These are phyloP conservation scores for Drosophila kepulauana DNA, from an alignment of 1,140 invertebrate species.

Conservation along the genomic window DNA sequence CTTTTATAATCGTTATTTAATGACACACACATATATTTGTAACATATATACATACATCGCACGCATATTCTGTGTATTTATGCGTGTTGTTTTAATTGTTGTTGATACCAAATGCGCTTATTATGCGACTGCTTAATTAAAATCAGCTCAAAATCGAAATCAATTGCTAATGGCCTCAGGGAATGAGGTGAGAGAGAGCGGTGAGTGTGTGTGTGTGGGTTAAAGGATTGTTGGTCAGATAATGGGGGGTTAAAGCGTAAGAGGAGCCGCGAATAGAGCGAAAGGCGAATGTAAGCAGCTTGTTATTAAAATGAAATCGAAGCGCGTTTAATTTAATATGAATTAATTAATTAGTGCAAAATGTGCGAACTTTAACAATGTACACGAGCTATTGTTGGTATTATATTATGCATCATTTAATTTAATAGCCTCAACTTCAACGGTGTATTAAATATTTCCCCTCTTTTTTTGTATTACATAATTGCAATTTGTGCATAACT, in stretches of 20 bases:
- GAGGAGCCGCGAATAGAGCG: neutral
- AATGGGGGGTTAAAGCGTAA: conserved; percentile 2
- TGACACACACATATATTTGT: conserved; percentile 15
- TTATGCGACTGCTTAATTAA: conserved; percentile 73
- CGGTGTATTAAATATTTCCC: conserved; percentile 19
- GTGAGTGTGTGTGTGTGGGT: neutral
- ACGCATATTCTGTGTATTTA: conserved; percentile 37
- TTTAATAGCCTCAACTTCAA: conserved; percentile 21
- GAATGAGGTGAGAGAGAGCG: neutral
- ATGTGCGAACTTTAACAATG: conserved; percentile 20
- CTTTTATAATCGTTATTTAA: conserved; percentile 67
- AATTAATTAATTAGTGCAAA: conserved; percentile 44
- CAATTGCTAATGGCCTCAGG: conserved; percentile 20
- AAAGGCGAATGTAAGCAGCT: conserved; percentile 20
- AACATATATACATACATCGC: neutral
- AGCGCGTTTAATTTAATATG: conserved; percentile 43
- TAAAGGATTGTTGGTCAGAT: neutral
- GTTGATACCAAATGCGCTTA: conserved; percentile 66
- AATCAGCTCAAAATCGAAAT: conserved; percentile 63
- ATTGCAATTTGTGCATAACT: conserved; percentile 6
- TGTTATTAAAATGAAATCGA: conserved; percentile 21
- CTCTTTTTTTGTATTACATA: conserved; percentile 3
- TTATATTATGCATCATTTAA: conserved; percentile 20
- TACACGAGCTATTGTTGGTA: conserved; percentile 10
- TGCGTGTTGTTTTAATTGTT: conserved; percentile 71